Percentiles rank a stretch among this genome's conserved stretches.
Conservation (phyloP, 2,888 invertebrate genomes). For the Drosophila mulleri region DNA sequence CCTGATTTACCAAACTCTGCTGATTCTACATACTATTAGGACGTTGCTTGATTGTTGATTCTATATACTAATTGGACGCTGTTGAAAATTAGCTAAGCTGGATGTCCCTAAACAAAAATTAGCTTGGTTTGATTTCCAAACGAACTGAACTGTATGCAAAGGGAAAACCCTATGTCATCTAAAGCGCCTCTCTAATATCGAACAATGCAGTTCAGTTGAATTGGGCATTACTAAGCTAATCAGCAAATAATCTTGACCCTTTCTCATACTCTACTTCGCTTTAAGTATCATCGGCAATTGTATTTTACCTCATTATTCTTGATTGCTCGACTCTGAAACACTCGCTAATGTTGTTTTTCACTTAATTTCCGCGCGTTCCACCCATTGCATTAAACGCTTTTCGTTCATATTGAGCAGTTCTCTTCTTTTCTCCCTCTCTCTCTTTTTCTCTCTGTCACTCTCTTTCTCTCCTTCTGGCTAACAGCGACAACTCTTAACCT, state of each 20-base stretch:
- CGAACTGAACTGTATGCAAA: too few relatives aligned
- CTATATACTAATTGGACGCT: too few relatives aligned
- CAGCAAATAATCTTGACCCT: not conserved
- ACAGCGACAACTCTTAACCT: conserved; percentile 15
- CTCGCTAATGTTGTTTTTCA: conserved; percentile 17
- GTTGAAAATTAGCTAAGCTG: too few relatives aligned
- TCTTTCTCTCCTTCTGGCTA: not conserved
- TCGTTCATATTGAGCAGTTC: conserved; percentile 35
- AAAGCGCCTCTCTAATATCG: too few relatives aligned
- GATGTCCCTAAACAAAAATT: too few relatives aligned
- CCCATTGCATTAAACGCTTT: conserved; percentile 19
- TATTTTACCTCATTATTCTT: not conserved
- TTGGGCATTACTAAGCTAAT: not conserved
- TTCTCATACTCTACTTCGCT: not conserved
- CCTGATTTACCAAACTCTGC: too few relatives aligned
- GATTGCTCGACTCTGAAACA: conserved; percentile 7
- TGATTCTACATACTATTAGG: too few relatives aligned
- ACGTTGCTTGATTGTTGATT: too few relatives aligned
- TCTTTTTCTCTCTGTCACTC: not conserved
- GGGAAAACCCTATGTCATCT: too few relatives aligned
- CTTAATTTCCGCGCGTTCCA: conserved; percentile 2
- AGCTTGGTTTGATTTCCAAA: too few relatives aligned
- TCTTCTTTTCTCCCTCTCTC: not conserved
- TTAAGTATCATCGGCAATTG: not conserved
- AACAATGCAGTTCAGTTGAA: not conserved